Evolutionary conservation across 1,140 invertebrate genomes (phyloP).

Genomic region (Tenebrio molitor): DNA sequence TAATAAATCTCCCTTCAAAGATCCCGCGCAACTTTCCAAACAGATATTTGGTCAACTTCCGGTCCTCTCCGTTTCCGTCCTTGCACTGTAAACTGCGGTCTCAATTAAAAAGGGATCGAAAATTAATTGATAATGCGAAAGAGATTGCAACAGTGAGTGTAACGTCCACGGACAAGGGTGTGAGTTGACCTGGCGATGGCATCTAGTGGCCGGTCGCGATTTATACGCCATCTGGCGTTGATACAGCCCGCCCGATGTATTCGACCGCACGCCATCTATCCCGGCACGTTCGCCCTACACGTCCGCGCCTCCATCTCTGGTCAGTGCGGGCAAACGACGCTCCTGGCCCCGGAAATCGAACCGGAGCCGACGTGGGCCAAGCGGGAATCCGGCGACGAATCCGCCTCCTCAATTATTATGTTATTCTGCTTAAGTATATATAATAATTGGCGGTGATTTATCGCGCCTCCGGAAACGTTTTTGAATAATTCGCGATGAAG

Average conservation of each 20-base stretch:
- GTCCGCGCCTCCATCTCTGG: neutral
- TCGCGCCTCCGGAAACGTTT: conserved; percentile 9
- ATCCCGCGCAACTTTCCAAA: too few species aligned
- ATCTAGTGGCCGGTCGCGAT: conserved; percentile 57
- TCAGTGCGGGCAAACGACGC: neutral
- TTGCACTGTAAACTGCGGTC: too few species aligned
- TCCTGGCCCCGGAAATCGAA: conserved; percentile 1
- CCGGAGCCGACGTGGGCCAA: neutral
- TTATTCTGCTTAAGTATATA: conserved; percentile 38
- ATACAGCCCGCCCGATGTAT: conserved; percentile 48
- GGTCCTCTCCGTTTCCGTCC: too few species aligned
- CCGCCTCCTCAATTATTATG: conserved; percentile 38
- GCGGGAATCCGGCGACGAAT: neutral
- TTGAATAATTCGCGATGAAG: too few species aligned
- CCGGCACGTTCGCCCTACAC: conserved; percentile 2
- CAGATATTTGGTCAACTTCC: too few species aligned
- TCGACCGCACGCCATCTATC: conserved; percentile 41
- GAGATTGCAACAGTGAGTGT: conserved; percentile 17
- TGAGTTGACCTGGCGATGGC: conserved; percentile 52
- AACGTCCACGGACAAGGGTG: conserved; percentile 28
- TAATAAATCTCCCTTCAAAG: too few species aligned
- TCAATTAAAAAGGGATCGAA: conserved; percentile 3
- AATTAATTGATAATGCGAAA: conserved; percentile 4
- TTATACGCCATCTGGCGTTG: conserved; percentile 59
- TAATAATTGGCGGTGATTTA: conserved; percentile 31